Evolutionary conservation across 1,140 invertebrate genomes (phyloP), one percentile per base, ranked within the genome.

Genomic region (Cotesia vestalis): DNA sequence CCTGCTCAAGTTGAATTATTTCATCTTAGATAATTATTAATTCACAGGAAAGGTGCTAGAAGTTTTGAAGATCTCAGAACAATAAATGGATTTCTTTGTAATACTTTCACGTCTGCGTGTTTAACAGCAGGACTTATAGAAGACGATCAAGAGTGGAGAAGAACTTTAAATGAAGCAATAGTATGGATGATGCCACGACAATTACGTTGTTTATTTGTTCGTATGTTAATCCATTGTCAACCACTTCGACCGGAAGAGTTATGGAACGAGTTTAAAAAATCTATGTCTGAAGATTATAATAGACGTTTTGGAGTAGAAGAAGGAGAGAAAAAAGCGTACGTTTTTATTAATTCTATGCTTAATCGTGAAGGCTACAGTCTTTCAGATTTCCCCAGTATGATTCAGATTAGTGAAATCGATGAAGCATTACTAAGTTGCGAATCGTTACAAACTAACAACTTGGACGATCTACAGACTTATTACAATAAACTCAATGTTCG

Each of bases 1-100:
- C 69, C 73, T 20, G n/a, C 73, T 46, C 60, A 75, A 69, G n/a
- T 60, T 35, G 66, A 75, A 69, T 69, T 75, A 55, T 75, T 75
- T 53, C 73, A 75, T 52, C 36, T 71, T 2, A 34, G 73, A 34
- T 40, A 72, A 64, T 57, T 75, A 40, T 63, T 72, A 51, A 51
- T 55, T 4, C 52, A 34, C 3, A 35, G 59, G 0, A 69, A 38
- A 69, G 69, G 69, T 34, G 66, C 73, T 1, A 68, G 11, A 55
- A 72, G 73, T 61, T 75, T 62, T n/a, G 61, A 72, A 20, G n/a
- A 63, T 52, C 59, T 75, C 4, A 66, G 52, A 71, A 75, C 66
- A 17, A 61, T 75, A 2, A 51, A 75, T 66, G 73, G 69, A 0
- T 14, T 36, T 35, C 11, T 62, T 4, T 38, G 64, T 14, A 38